Base-by-base conservation (phyloP, 2,888 invertebrate species). In the Tethea ocularis region DNA sequence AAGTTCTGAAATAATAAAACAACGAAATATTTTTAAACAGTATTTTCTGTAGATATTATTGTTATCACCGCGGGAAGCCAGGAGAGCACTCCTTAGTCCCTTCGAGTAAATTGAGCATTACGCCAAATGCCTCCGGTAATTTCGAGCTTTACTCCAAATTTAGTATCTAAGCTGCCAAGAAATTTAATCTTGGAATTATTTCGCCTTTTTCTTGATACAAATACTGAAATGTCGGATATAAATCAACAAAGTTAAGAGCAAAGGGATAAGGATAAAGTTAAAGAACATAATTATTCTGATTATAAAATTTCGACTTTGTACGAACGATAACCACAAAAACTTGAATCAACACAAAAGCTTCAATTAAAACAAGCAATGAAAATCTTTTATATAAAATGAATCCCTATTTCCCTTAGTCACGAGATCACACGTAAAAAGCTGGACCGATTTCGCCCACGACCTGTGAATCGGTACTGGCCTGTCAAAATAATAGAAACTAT, bases 91-190 rank as follows among this genome's bases (percentile, higher is more conserved):
- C 73, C 62, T 67, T 67, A 70, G 75, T 78, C 79, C 74, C 81
- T 78, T 68, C 76, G 75, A 83, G 83, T 83, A 89, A 89, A 90
- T 89, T 88, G 88, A 89, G 87, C 86, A 86, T 88, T 88, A 82
- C 79, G 70, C 78, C 77, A 81, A 89, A 88, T 83, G 83, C 83
- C 80, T 78, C 77, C 80, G 75, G 88, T 86, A 86, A 89, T 90
- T 87, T 84, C 66, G 72, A 77, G 83, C 81, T 83, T 82, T 80
- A 82, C 83, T 85, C 78, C 75, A 83, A 87, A 89, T 89, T 90
- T 87, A 85, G 80, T 85, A 82, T 82, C 81, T 84, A 88, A 87
- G 84, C 84, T 84, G 77, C 78, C 78, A 83, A 85, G 84, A 86
- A 87, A 89, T 88, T 87, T 86, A 87, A 88, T 87, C 86, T 82